Evolutionary conservation across 2,113 vertebrate species (phyloP).

Genomic region (Calonectris borealis): DNA sequence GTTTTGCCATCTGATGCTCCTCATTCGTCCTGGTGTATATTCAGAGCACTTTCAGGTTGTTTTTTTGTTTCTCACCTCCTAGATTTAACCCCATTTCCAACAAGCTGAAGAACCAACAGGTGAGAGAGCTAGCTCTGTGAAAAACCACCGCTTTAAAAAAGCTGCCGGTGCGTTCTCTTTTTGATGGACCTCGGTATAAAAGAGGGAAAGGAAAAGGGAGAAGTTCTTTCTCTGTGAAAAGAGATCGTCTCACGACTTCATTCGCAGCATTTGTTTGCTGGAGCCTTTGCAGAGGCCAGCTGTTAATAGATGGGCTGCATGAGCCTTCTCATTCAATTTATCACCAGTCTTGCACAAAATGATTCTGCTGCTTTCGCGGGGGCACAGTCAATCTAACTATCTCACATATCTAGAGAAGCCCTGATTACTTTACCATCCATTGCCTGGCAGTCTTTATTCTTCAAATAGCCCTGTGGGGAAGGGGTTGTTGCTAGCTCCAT

Average conservation of each 20-base stretch:
- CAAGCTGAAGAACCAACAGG: not conserved
- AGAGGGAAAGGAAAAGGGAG: not conserved
- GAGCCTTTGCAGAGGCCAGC: not conserved
- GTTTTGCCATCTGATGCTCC: constrained; percentile 45
- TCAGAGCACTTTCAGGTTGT: not conserved
- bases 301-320: constrained; percentile 35
- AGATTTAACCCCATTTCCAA: not conserved
- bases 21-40: not conserved
- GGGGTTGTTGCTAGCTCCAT: not conserved
- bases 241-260: not conserved
- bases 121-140: not conserved
- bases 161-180: not conserved
- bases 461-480: not conserved
- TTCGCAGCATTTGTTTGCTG: constrained; percentile 8
- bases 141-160: not conserved
- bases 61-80: not conserved
- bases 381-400: not conserved
- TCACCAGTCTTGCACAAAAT: constrained; percentile 24
- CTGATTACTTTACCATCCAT: not conserved
- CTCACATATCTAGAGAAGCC: not conserved
- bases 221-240: constrained; percentile 5
- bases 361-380: not conserved
- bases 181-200: not conserved
- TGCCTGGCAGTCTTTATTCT: not conserved
- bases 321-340: constrained; percentile 47